These are phyloP conservation scores for Podarcis muralis DNA, from an alignment of 2,113 vertebrate genomes.

Conservation along the genomic window DNA sequence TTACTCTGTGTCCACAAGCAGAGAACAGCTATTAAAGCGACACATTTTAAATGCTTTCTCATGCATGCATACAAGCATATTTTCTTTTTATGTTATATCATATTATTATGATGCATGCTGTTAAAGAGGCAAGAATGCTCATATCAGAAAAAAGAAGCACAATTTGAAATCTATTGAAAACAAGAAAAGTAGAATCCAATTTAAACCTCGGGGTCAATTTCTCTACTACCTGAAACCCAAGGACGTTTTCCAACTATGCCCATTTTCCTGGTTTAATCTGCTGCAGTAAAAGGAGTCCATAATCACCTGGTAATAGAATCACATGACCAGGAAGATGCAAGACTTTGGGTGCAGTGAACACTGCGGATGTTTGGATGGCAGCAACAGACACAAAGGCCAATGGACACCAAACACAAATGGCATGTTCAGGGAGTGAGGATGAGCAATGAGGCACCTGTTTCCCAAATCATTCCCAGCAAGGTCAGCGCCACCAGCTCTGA, in stretches of 20 bases:
- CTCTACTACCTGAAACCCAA: neutral
- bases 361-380: neutral
- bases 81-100: neutral
- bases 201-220: rapidly evolving
- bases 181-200: neutral
- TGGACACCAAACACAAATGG: conserved; percentile 45
- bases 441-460: neutral
- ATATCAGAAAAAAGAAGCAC: conserved; percentile 4
- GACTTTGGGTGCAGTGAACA: neutral
- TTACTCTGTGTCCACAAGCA: conserved; percentile 11
- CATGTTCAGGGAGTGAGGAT: conserved; percentile 9
- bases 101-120: conserved; percentile 35
- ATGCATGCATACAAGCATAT: conserved; percentile 57
- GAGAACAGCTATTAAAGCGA: conserved; percentile 9
- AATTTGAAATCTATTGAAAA: neutral
- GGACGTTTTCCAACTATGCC: neutral
- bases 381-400: conserved; percentile 26
- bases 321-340: neutral
- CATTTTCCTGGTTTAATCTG: neutral
- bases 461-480: neutral
- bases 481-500: neutral
- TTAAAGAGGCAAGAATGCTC: neutral
- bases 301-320: conserved; percentile 38
- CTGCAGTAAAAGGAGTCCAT: conserved; percentile 36
- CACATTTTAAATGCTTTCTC: conserved; percentile 14